Base-by-base conservation (phyloP, 2,888 invertebrate genomes). In the Xanthorhoe spadicearia region DNA sequence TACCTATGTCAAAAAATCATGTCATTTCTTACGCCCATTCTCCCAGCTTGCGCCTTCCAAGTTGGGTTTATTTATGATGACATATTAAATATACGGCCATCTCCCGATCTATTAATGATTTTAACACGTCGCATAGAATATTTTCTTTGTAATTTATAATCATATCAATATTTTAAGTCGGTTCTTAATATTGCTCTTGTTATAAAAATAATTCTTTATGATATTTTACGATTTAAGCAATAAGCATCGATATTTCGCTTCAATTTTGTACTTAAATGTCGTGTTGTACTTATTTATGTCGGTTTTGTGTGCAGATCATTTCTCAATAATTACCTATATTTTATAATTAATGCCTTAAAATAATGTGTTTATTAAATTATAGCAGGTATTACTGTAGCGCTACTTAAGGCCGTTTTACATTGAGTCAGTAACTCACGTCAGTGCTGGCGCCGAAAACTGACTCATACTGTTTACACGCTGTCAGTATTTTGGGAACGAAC, bases 91-190 rank as follows among this genome's bases (percentile, higher is more conserved):
- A 8, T 18, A 18, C n/a, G 13, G n/a, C 19, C 13, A 23, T 43
- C 13, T 13, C 15, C 13, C 23, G 48, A 15, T 48, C 48, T 48
- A 35, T 38, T 28, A 43, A 38, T 50, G 9, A 58, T 17, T 58
- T 58, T 38, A 23, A 38, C 64, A 43, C 51, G 55, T 65, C 66
- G 62, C 50, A 46, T 50, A 55, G 15, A 48, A 62, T 60, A 32
- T 80, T 82, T 81, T 71, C 74, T 78, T 80, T 76, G 53, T 78
- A 78, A 80, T 81, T 81, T 83, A 75, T 86, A 83, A 83, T 83
- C 89, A 89, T 89, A 89, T 89, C 89, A 89, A 83, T 86, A 87
- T 75, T 76, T 83, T 86, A 85, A 81, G 82, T 81, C 73, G 59
- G 74, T 80, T 81, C 81, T 77, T 60, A 72, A 73, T 73, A 72